These are phyloP conservation scores for Zapornia atra DNA, from an alignment of 2,113 vertebrate genomes.

Conservation along the genomic window DNA sequence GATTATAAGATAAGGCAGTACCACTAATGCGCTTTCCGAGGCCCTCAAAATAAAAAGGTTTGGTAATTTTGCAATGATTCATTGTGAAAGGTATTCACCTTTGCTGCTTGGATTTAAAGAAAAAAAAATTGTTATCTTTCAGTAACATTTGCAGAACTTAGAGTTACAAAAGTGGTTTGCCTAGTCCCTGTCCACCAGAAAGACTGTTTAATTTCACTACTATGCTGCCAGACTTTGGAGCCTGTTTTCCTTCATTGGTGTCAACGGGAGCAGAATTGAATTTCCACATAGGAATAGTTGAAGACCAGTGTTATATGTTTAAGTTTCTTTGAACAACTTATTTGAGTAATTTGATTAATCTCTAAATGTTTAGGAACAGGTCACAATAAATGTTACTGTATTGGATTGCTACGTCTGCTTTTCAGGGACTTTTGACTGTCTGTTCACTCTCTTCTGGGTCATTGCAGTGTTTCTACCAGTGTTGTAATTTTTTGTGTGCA, in stretches of 20 bases:
- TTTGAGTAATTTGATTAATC: neutral
- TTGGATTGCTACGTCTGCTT: slow-evolving; percentile 15
- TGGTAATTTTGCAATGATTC: slow-evolving; percentile 62
- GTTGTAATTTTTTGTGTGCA: slow-evolving; percentile 61
- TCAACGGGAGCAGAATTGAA: neutral
- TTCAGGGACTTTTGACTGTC: slow-evolving; percentile 55
- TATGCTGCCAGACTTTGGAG: neutral
- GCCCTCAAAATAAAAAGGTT: slow-evolving; percentile 30
- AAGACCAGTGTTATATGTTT: neutral
- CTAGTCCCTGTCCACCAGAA: slow-evolving; percentile 1
- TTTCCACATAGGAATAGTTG: neutral
- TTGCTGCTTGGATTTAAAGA: slow-evolving; percentile 47
- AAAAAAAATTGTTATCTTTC: slow-evolving; percentile 37
- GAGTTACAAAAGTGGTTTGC: slow-evolving; percentile 48
- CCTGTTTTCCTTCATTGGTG: neutral
- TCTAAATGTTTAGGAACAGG: neutral
- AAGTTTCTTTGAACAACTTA: neutral
- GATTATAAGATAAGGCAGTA: slow-evolving; percentile 46
- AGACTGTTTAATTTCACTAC: neutral
- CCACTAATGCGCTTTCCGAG: neutral
- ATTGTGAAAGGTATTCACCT: slow-evolving; percentile 64
- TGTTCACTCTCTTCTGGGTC: slow-evolving; percentile 8
- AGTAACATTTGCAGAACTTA: slow-evolving; percentile 53
- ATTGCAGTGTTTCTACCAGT: slow-evolving; percentile 2
- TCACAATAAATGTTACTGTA: neutral